phyloP scores from a whole-genome alignment of 92 coral and sea anemone genomes.

The Galaxea fascicularis region DNA sequence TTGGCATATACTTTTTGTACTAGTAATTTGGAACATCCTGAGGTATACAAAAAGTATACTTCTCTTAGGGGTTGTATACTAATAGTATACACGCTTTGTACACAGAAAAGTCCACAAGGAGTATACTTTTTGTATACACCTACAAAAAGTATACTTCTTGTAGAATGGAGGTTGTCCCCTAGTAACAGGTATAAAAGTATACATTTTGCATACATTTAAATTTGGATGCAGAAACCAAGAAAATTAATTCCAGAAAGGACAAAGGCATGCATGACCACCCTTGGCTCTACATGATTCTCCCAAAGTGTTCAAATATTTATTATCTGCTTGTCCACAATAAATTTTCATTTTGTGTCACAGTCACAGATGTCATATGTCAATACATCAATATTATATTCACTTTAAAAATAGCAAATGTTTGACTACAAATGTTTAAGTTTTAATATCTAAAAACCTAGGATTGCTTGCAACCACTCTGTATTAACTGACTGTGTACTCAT shows the following conservation, averaged over 20 bases:
- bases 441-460: no score
- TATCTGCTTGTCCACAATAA: no score
- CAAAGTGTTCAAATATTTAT: not conserved
- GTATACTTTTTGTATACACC: conserved; percentile 32
- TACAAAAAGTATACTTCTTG: conserved; percentile 16
- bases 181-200: not conserved
- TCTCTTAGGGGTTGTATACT: not conserved
- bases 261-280: conserved; percentile 10
- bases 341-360: not conserved
- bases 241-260: not conserved
- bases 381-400: no score
- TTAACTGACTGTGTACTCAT: no score
- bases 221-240: not conserved
- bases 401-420: no score
- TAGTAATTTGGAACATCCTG: not conserved
- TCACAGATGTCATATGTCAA: not conserved
- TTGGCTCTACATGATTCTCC: not conserved
- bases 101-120: conserved; percentile 1
- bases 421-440: no score
- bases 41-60: conserved; percentile 21
- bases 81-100: not conserved
- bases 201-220: not conserved
- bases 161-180: not conserved
- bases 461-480: no score
- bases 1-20: conserved; percentile 15